Base-by-base conservation (phyloP, 2,113 vertebrate genomes). In the Equus przewalskii region DNA sequence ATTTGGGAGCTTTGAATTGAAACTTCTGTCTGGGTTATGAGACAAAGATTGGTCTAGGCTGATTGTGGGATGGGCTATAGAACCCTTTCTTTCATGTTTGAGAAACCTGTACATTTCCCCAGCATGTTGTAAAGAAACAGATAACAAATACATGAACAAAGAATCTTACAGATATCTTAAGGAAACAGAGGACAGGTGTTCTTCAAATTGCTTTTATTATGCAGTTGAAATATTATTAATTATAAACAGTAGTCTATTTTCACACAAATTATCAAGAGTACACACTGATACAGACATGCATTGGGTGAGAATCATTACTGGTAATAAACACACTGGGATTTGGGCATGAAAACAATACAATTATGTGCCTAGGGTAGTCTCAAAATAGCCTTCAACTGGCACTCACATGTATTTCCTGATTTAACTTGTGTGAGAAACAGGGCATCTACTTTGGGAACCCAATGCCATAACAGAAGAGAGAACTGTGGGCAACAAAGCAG, bases 191-290 rank as follows among this genome's bases (percentile, higher is more conserved):
- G 33, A 89, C 19, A 89, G 30, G 24, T 41, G 49, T 96, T 92
- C 24, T 91, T 96, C 56, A 97, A 97, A 84, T 51, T 93, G 16
- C 4, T 90, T 98, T 98, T 96, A 97, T 97, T 97, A 85, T 58
- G 51, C 18, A 82, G 56, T 85, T 97, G 21, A 60, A 73, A 96
- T 95, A 19, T 46, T 91, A 69, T 96, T 67, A 65, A 60, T 67
- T 92, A 87, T 62, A 96, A 98, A 94, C 51, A 83, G 80, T 85
- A 90, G 44, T 86, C 44, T 85, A 75, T 70, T 96, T 88, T 86
- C 86, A 97, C 78, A 97, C 62, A 96, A 49, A 85, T 67, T 1
- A 73, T 91, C 83, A 94, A 64, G 33, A 30, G 6, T 70, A 67
- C 54, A 83, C 60, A 92, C 10, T 73, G 62, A 85, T 83, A 69